Conservation (phyloP, 2,888 invertebrate species). For the Caenorhabditis sp. region DNA sequence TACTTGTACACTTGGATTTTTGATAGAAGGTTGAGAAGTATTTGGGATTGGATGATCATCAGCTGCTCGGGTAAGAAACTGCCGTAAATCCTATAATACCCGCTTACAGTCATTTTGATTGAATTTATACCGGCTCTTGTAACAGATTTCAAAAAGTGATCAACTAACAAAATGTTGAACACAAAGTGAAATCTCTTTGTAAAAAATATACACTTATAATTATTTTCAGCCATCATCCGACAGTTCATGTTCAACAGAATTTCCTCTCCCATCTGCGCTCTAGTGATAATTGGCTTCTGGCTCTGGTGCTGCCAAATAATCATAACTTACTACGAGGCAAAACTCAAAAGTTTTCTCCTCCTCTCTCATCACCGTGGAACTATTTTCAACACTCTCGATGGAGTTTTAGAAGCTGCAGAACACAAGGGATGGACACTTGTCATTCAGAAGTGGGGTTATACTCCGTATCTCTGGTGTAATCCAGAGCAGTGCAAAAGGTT, state of each 20-base stretch:
- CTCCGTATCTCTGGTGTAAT: constrained; percentile 64
- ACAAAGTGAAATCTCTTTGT: not conserved
- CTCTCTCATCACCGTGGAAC: constrained; percentile 69
- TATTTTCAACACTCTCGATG: constrained; percentile 67
- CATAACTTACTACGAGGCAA: constrained; percentile 67
- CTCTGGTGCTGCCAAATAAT: constrained; percentile 62
- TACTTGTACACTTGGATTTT: constrained; percentile 60
- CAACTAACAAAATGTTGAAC: no score
- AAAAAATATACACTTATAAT: not conserved
- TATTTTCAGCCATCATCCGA: constrained; percentile 26
- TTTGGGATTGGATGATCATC: constrained; percentile 57
- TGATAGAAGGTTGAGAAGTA: constrained; percentile 7
- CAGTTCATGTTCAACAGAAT: constrained; percentile 59
- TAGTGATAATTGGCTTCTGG: constrained; percentile 57
- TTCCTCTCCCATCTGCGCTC: constrained; percentile 59
- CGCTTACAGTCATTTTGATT: no score
- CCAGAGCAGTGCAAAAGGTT: constrained; percentile 63
- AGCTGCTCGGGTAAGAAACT: constrained; percentile 40
- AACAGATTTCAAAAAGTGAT: no score
- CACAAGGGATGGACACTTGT: constrained; percentile 68
- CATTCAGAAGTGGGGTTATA: constrained; percentile 68
- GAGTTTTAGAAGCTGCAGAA: constrained; percentile 65
- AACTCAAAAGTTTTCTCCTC: constrained; percentile 69
- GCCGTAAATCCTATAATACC: no score
- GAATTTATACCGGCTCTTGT: no score